Evolutionary conservation across 2,797 vertebrate species (phyloP), one percentile per base, ranked within the genome.

Genomic region (Chromobotia macracanthus): DNA sequence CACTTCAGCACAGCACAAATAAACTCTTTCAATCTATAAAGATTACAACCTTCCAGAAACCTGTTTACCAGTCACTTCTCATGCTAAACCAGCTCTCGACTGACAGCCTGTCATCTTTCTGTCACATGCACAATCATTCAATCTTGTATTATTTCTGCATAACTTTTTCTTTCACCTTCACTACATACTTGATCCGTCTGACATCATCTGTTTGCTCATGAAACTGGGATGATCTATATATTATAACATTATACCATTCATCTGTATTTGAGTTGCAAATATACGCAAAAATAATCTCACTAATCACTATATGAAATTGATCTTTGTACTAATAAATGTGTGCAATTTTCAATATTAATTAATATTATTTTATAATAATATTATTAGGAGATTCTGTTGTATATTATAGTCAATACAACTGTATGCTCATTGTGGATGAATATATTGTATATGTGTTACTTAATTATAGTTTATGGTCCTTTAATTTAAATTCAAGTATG

Each of bases 381-480:
- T 44, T 65, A 41, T 31, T 70, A 61, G 8, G 16, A 31, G 11
- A 92, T 91, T 89, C 86, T 83, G 82, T 51, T 73, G 69, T 80
- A 85, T 81, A 77, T 76, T 89, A 90, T 90, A 91, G 84, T 90
- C 89, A 91, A 88, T 16, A 87, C 89, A 88, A 65, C 15, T 77
- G 65, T 61, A 41, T 68, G 90, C 41, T 58, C 31, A 53, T 35
- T 63, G 25, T 51, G 41, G 18, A 64, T 12, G 15, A 28, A 35
- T 63, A 50, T 70, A 63, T 15, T 13, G 16, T 13, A 51, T 35
- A 78, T 13, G 44, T 25, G 21, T 61, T 61, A 35, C 48, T 69
- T 38, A 70, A 23, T 61, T 4, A n/a, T 63, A 19, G 18, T 70
- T 63, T 50, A 46, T 69, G 75, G 75, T 51, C 53, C 5, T 69